Conservation (phyloP, 2,113 vertebrate species). For the Clarias batrachus region DNA sequence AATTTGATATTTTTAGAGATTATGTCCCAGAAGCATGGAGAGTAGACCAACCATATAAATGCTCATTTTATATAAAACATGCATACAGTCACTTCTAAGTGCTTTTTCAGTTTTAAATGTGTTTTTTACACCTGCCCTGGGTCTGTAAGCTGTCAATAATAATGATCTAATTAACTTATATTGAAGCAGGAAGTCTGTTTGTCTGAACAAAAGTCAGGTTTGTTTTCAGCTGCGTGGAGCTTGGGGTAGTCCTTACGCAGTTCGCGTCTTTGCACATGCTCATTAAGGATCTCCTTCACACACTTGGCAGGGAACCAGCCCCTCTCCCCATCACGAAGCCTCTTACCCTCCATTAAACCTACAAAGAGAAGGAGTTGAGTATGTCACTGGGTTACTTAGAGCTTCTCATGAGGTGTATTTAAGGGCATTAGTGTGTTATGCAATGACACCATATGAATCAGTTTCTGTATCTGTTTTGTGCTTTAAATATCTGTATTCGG, state of each 20-base stretch:
- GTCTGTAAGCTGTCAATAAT: background rate
- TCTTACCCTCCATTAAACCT: slow-evolving; percentile 51
- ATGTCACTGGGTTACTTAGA: background rate
- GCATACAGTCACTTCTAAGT: background rate
- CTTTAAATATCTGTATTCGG: background rate
- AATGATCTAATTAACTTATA: background rate
- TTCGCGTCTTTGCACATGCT: slow-evolving; percentile 51
- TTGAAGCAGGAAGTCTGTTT: slow-evolving; percentile 34
- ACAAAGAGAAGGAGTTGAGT: background rate
- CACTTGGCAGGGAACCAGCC: slow-evolving; percentile 51
- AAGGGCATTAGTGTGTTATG: background rate
- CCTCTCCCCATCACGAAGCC: slow-evolving; percentile 30
- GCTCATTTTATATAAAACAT: background rate
- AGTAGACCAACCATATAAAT: background rate
- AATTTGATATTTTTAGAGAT: background rate
- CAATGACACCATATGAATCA: background rate
- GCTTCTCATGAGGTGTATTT: background rate
- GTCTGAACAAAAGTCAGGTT: slow-evolving; percentile 25
- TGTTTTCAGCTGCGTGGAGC: slow-evolving; percentile 42
- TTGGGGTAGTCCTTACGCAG: slow-evolving; percentile 46
- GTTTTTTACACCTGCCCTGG: background rate
- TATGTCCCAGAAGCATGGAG: background rate
- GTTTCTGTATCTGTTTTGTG: background rate
- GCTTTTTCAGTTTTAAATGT: background rate
- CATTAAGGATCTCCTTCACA: slow-evolving; percentile 49